A percentile compares a stretch with the other conserved stretches of the same genome.
phyloP scores from a whole-genome alignment of 2,888 invertebrate species.

The Diogma glabrata region DNA sequence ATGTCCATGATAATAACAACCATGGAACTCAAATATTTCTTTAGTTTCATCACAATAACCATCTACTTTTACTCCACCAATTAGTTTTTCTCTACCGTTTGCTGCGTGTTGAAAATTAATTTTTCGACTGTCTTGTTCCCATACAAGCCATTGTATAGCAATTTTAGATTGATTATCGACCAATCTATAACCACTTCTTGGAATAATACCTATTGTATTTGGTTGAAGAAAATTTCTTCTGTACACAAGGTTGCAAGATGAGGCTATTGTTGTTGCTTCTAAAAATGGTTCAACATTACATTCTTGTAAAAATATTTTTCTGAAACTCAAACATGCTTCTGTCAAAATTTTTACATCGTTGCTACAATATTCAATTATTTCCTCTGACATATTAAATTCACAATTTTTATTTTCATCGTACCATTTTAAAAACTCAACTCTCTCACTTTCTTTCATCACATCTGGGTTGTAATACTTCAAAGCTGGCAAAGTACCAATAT shows the following conservation, averaged over 20 bases:
- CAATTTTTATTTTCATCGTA: constrained; percentile 16
- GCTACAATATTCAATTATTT: constrained; percentile 17
- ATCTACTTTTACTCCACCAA: neutral
- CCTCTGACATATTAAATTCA: constrained; percentile 23
- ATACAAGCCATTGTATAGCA: neutral
- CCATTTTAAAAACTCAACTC: constrained; percentile 20
- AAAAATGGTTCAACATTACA: constrained; percentile 23
- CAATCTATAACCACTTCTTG: constrained; percentile 21
- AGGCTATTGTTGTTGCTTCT: constrained; percentile 21
- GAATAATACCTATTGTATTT: constrained; percentile 24
- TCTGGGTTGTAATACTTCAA: constrained; percentile 19
- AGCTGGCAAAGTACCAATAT: constrained; percentile 19
- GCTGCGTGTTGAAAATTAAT: neutral
- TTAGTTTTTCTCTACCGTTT: neutral
- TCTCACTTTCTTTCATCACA: constrained; percentile 15
- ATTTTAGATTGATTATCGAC: constrained; percentile 21
- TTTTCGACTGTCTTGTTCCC: neutral
- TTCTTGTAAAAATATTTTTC: constrained; percentile 19
- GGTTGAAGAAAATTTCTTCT: constrained; percentile 22
- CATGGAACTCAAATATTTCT: too few species aligned
- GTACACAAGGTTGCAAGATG: constrained; percentile 22
- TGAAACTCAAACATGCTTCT: constrained; percentile 22
- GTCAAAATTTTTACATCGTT: constrained; percentile 22
- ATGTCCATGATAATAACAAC: constrained; percentile 3
- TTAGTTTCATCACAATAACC: neutral